Base-by-base conservation (phyloP, 2,888 invertebrate genomes). In the Ennomos fuscantarius region DNA sequence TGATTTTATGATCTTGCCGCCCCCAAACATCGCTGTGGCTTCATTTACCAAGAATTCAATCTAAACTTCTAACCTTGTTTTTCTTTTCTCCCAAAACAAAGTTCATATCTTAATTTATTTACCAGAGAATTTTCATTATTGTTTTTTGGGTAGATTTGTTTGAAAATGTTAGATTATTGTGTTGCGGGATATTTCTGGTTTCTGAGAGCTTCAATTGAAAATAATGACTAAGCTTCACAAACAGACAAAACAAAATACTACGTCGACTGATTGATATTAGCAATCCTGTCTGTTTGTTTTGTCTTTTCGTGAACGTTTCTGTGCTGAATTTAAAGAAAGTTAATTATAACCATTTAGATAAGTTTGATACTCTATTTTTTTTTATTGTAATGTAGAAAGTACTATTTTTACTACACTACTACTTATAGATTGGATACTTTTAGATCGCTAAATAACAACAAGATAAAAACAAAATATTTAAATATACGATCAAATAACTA, bases 31-130 rank as follows among this genome's bases (percentile, higher is more conserved):
- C 54, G 47, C 33, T 52, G 62, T 39, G 60, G 62, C 55, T 58
- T 62, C 62, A 41, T 51, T 47, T 35, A 46, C 65, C 46, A 50
- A 60, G 60, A 63, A 65, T 68, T 65, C 63, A 68, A 68, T 68
- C 62, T 62, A 60, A 60, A 68, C 63, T 68, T 63, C 49, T 48
- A 50, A 56, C 48, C 31, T 62, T 67, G 61, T 63, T 67, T 61
- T 61, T 59, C 52, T 57, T 63, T 61, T 61, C 49, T 54, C 45
- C 40, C 36, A 54, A 54, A 55, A 49, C 56, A 67, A 65, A 68
- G 62, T 65, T 63, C 62, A 68, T 60, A 60, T 68, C 62, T 65
- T 68, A 63, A 68, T 65, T 63, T 65, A 65, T 65, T 62, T 65
- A 57, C 46, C 34, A 46, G 44, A 48, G 60, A 60, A 62, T 63